phyloP scores from a whole-genome alignment of 2,888 invertebrate genomes.

The Caenorhabditis sp. region DNA sequence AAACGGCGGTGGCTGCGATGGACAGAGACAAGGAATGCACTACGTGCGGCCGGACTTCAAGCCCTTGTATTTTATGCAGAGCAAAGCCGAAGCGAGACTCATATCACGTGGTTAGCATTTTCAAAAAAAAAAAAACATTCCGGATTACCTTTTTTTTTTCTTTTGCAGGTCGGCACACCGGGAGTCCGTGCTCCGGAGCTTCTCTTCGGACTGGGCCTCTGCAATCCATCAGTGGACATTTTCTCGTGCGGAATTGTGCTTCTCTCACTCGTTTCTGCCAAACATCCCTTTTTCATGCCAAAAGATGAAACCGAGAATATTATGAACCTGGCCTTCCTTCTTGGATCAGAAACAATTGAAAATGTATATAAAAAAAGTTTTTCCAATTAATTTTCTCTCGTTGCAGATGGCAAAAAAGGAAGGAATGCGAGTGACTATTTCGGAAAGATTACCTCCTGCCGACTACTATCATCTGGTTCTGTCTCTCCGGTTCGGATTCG shows the following conservation, averaged over 20 bases:
- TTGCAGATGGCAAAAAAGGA: slow-evolving; percentile 40
- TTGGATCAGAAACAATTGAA: slow-evolving; percentile 44
- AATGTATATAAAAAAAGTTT: no score
- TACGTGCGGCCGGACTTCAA: neutral
- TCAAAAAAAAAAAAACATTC: neutral
- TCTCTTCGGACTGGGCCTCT: slow-evolving; percentile 38
- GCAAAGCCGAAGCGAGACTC: slow-evolving; percentile 27
- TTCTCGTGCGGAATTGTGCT: slow-evolving; percentile 52
- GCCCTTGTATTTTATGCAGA: slow-evolving; percentile 38
- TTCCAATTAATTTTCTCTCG: neutral
- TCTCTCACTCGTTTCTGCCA: slow-evolving; percentile 30
- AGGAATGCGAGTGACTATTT: slow-evolving; percentile 49
- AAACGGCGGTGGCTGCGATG: slow-evolving; percentile 15
- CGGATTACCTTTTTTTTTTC: neutral
- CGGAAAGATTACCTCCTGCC: slow-evolving; percentile 20
- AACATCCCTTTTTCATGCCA: slow-evolving; percentile 58
- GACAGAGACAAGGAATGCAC: slow-evolving; percentile 4
- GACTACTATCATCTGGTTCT: slow-evolving; percentile 41
- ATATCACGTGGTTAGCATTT: slow-evolving; percentile 29
- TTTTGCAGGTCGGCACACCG: slow-evolving; percentile 48
- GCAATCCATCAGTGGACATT: slow-evolving; percentile 36
- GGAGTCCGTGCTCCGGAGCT: slow-evolving; percentile 56
- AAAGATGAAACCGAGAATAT: slow-evolving; percentile 53
- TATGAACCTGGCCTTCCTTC: slow-evolving; percentile 36
- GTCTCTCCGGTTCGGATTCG: slow-evolving; percentile 45